phyloP scores from a whole-genome alignment of 2,797 vertebrate genomes.

The Rhabdomys pumilio region DNA sequence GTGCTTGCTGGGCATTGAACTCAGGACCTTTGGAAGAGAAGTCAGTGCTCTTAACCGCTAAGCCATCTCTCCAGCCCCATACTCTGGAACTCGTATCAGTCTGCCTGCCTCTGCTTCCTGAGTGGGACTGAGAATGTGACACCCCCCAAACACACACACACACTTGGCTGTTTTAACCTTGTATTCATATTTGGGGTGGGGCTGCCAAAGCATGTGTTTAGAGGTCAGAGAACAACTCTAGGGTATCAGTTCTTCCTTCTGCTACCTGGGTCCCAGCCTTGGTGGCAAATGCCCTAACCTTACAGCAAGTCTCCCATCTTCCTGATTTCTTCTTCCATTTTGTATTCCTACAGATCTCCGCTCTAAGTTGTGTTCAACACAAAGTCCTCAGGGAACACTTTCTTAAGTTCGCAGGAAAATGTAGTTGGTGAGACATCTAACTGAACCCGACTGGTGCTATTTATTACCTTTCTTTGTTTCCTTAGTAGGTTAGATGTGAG shows the following conservation, averaged over 20 bases:
- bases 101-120: not conserved
- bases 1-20: too few relatives aligned
- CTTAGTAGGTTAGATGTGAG: not conserved
- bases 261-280: not conserved
- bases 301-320: not conserved
- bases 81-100: too few relatives aligned
- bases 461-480: not conserved
- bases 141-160: too few relatives aligned
- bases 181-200: not conserved
- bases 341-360: not conserved
- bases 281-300: not conserved
- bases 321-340: not conserved
- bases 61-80: not conserved
- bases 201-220: too few relatives aligned
- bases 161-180: not conserved
- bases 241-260: not conserved
- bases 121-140: not conserved
- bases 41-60: too few relatives aligned
- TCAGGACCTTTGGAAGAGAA: too few relatives aligned
- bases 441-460: not conserved
- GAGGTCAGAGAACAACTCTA: too few relatives aligned
- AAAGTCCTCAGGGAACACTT: not conserved
- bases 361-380: slow-evolving; percentile 16
- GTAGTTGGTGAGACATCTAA: not conserved
- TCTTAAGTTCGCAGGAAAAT: slow-evolving; percentile 33